Base-by-base conservation (phyloP, 2,113 vertebrate species). In the Dicaeum eximium region DNA sequence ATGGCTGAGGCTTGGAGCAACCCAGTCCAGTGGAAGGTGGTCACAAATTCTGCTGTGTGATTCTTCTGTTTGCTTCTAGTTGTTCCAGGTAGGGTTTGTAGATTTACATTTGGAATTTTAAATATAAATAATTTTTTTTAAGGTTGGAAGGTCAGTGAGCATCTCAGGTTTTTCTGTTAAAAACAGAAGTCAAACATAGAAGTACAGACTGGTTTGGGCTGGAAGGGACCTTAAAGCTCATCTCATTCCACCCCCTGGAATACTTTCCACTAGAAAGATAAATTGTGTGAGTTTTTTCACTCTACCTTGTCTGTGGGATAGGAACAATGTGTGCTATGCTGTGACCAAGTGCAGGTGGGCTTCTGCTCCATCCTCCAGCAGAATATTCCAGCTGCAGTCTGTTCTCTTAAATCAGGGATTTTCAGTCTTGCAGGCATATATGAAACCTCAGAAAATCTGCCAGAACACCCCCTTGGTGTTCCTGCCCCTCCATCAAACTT, bases 21-120 rank as follows among this genome's bases (percentile, higher is more conserved):
- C 38, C 7, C 0, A 0, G 14, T 33, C 15, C 21, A 14, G 8
- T 53, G 19, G 23, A 44, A 28, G 8, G 5, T 33, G 45, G 60
- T 77, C 31, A 37, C 9, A 27, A 27, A 44, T 60, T 51, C 53
- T 77, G 44, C 71, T 37, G 2, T 44, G 44, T 25, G 4, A 2
- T 35, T 50, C 10, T 66, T 11, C 35, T 66, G 61, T 86, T 58
- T 44, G 61, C 25, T 42, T 75, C 48, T 40, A 47, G 19, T 42
- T 50, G 25, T 24, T 58, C 21, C 15, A 8, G 21, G 11, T 10
- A 12, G 37, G 7, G 18, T 86, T 44, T 13, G 18, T 60, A 27
- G 27, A 27, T 67, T 15, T 18, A 35, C 7, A 3, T 67, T 33
- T 37, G 14, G 11, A 44, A 18, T 58, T 77, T 37, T 51, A 27